Evolutionary conservation across 2,888 invertebrate genomes (phyloP).

Genomic region (Sphecodes monilicornis): DNA sequence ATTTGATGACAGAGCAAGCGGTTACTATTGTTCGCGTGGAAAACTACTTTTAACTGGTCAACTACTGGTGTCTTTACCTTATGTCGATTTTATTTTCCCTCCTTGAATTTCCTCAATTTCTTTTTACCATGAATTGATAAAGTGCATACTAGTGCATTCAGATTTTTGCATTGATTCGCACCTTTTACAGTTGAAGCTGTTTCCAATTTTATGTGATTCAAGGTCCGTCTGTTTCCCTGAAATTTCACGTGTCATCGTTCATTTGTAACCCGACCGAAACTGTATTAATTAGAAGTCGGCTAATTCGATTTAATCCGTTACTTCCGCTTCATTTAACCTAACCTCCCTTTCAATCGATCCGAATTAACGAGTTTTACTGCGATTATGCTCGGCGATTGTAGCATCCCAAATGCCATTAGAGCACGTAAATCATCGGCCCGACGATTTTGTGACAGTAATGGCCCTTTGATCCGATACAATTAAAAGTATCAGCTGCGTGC

Average conservation of each 20-base stretch:
- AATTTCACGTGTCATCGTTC: background rate
- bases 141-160: no score
- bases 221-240: background rate
- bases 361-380: slow-evolving; percentile 21
- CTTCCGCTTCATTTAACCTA: slow-evolving; percentile 24
- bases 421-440: background rate
- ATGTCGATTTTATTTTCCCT: no score
- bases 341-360: slow-evolving; percentile 22
- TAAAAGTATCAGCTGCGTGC: background rate
- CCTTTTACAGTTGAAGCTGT: no score
- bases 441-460: background rate
- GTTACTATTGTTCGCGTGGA: no score
- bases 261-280: background rate
- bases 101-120: no score
- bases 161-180: no score
- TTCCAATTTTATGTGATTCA: background rate
- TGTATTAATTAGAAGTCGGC: background rate
- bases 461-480: background rate
- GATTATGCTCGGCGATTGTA: slow-evolving; percentile 14
- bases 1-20: no score
- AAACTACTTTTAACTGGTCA: no score
- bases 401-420: slow-evolving; percentile 11
- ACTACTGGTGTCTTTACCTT: no score
- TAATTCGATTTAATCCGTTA: slow-evolving; percentile 16
- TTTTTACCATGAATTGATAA: no score